Conservation (phyloP, 2,888 invertebrate species). For the Plusia festucae region DNA sequence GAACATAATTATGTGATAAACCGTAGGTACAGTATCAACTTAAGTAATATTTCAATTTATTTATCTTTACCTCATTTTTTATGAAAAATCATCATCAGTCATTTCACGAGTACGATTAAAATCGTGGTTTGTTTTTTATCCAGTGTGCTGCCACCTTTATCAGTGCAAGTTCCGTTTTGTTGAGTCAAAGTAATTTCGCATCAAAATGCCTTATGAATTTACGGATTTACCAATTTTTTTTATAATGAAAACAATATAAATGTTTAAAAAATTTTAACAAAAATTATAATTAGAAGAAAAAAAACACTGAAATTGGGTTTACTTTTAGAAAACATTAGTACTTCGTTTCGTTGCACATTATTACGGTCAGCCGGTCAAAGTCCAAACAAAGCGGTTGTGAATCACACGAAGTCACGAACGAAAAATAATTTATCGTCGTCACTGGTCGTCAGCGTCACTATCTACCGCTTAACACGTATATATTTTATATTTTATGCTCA, state of each 20-base stretch:
- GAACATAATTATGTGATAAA: too few species aligned
- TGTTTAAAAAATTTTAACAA: too few species aligned
- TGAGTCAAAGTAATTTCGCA: background rate
- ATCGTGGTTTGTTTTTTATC: background rate
- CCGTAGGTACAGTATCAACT: too few species aligned
- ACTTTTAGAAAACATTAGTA: background rate
- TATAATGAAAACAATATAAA: too few species aligned
- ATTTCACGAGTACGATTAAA: too few species aligned
- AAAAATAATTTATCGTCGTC: slow-evolving; percentile 30
- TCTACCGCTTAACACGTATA: slow-evolving; percentile 27
- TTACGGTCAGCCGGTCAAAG: slow-evolving; percentile 44
- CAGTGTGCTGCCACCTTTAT: background rate
- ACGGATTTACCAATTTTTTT: too few species aligned
- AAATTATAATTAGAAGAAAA: too few species aligned
- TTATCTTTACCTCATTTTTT: too few species aligned
- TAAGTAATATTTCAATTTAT: too few species aligned
- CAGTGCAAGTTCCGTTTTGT: background rate
- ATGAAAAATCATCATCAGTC: too few species aligned
- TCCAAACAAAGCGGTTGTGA: slow-evolving; percentile 48
- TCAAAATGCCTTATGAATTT: background rate
- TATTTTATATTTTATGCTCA: slow-evolving; percentile 32
- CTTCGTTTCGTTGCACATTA: background rate
- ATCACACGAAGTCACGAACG: too few species aligned
- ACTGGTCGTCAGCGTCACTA: slow-evolving; percentile 15
- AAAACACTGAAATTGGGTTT: too few species aligned